phyloP scores from a whole-genome alignment of 2,888 invertebrate genomes.

The Halictus ligatus region DNA sequence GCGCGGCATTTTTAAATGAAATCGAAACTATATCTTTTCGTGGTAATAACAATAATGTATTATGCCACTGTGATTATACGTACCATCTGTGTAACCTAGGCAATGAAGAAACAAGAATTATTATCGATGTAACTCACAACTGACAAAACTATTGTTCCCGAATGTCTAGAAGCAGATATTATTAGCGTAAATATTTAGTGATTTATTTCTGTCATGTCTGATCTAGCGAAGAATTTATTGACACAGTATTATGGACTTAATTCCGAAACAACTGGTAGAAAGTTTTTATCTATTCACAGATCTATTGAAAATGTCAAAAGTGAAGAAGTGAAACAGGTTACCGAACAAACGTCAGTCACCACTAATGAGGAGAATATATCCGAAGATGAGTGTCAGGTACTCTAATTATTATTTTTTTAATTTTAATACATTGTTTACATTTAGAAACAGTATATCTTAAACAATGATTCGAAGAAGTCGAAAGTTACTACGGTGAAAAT shows the following conservation, averaged over 20 bases:
- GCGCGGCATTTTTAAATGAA: neutral
- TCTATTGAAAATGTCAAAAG: slow-evolving; percentile 50
- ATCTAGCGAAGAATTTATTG: slow-evolving; percentile 67
- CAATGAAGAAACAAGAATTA: slow-evolving; percentile 57
- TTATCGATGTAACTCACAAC: slow-evolving; percentile 30
- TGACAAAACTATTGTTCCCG: neutral
- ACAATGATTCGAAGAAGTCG: neutral
- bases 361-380: slow-evolving; percentile 45
- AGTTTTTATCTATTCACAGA: slow-evolving; percentile 64
- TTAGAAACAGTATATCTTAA: neutral
- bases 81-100: slow-evolving; percentile 49
- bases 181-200: neutral
- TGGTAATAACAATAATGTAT: neutral
- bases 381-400: slow-evolving; percentile 50
- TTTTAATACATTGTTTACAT: neutral
- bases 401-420: neutral
- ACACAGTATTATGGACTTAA: slow-evolving; percentile 73
- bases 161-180: neutral
- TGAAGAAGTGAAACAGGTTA: slow-evolving; percentile 37
- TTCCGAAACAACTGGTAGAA: slow-evolving; percentile 37
- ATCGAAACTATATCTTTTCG: neutral
- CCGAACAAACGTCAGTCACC: slow-evolving; percentile 39
- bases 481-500: neutral
- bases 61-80: neutral
- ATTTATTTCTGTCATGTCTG: slow-evolving; percentile 60